Base-by-base conservation (phyloP, 2,888 invertebrate genomes). In the Hipparchia semele region DNA sequence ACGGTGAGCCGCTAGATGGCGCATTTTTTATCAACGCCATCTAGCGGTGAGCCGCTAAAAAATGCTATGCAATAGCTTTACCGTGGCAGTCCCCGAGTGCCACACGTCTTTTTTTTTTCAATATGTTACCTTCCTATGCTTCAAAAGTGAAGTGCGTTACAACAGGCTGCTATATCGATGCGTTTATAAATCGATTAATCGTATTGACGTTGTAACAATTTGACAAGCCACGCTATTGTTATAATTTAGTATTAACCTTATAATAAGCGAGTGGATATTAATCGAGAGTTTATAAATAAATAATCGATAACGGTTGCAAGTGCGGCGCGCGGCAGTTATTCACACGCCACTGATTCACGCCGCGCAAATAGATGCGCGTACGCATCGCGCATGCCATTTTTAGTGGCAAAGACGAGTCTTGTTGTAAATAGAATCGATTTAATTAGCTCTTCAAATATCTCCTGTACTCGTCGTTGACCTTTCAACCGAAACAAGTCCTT, bases 351-450 rank as follows among this genome's bases (percentile, higher is more conserved):
- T 72, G 72, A 72, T 64, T 72, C 72, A 72, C 72, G 33, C 68
- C 79, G 75, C 80, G 73, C 76, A 80, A 85, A 83, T 86, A 85
- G 84, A 80, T 70, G 79, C 82, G 80, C 80, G 86, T 85, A 84
- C 86, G 81, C 82, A 79, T 70, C 76, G 74, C 77, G 81, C 84
- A 71, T 74, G 77, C 80, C 79, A 78, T 80, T 78, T 81, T 79
- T 79, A 81, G 81, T 78, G 70, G 72, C 75, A 75, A 73, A 73
- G 66, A 73, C 65, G 71, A 70, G 70, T 33, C 61, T 64, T 73
- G 62, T 64, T 58, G 23, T 9, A 72, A 78, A 79, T 79, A 77
- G 73, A 75, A 58, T 66, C 33, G 65, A 54, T 72, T 75, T 73
- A 68, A 75, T 75, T 73, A 75, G 70, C 68, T 68, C 54, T 74